Percentiles rank a stretch among this genome's conserved stretches.
These are phyloP conservation scores for Hormaphis cornu DNA, from an alignment of 1,140 invertebrate species.

Conservation along the genomic window DNA sequence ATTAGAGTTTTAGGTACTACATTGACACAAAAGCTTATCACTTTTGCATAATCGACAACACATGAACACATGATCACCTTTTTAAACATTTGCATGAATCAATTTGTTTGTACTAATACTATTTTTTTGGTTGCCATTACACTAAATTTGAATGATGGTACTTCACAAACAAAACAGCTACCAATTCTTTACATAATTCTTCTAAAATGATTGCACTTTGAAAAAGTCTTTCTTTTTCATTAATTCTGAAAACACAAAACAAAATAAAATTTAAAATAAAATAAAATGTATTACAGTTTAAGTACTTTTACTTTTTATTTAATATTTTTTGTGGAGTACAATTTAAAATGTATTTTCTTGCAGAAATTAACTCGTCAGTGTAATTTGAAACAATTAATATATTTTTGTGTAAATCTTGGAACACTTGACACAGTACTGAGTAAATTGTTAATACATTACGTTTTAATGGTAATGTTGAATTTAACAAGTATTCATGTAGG, in stretches of 20 bases:
- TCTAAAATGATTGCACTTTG: neutral
- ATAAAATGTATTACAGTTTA: neutral
- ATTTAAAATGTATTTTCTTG: slow-evolving; percentile 10
- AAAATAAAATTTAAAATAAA: neutral
- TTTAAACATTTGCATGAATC: neutral
- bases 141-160: neutral
- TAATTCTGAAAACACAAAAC: neutral
- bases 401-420: neutral
- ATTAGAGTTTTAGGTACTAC: no score
- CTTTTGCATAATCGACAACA: no score
- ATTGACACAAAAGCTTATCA: no score
- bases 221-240: neutral
- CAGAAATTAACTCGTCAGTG: neutral
- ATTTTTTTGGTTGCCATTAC: neutral
- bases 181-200: slow-evolving; percentile 6
- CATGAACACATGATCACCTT: neutral
- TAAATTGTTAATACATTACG: slow-evolving; percentile 11
- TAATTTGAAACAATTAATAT: slow-evolving; percentile 8
- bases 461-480: slow-evolving; percentile 24
- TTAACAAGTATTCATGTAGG: slow-evolving; percentile 20
- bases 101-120: neutral
- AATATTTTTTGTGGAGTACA: neutral
- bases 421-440: neutral
- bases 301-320: slow-evolving; percentile 7
- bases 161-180: slow-evolving; percentile 6